phyloP scores from a whole-genome alignment of 2,888 invertebrate species.

The Frankliniella fusca region DNA sequence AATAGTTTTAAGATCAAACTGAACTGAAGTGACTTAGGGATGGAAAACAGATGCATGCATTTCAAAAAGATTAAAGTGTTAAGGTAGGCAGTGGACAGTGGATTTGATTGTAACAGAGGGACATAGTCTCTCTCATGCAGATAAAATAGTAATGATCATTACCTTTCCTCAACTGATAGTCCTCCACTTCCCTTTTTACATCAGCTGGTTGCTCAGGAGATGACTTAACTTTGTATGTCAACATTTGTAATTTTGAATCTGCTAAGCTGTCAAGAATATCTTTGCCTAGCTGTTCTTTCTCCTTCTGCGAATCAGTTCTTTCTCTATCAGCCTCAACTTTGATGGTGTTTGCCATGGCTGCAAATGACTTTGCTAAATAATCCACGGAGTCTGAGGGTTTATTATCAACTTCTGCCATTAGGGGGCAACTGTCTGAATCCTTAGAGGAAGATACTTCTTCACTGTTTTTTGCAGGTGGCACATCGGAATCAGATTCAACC shows the following conservation, averaged over 20 bases:
- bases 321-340: not conserved
- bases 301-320: not conserved
- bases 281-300: not conserved
- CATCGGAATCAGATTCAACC: not conserved
- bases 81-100: not conserved
- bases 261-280: constrained; percentile 5
- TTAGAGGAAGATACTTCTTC: not conserved
- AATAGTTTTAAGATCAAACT: not conserved
- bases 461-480: too few species aligned
- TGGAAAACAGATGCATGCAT: not conserved
- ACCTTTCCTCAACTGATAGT: constrained; percentile 18
- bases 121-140: too few species aligned
- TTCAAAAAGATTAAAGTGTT: not conserved
- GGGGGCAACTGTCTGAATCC: not conserved
- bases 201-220: not conserved
- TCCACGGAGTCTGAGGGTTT: not conserved
- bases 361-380: not conserved
- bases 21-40: not conserved
- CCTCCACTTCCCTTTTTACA: not conserved
- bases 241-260: constrained; percentile 3
- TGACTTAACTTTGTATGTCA: not conserved
- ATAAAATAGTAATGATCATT: not conserved
- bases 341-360: not conserved
- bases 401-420: not conserved
- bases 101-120: not conserved